Evolutionary conservation across 2,113 vertebrate species (phyloP), one percentile per base, ranked within the genome.

Genomic region (Tringa solitaria): DNA sequence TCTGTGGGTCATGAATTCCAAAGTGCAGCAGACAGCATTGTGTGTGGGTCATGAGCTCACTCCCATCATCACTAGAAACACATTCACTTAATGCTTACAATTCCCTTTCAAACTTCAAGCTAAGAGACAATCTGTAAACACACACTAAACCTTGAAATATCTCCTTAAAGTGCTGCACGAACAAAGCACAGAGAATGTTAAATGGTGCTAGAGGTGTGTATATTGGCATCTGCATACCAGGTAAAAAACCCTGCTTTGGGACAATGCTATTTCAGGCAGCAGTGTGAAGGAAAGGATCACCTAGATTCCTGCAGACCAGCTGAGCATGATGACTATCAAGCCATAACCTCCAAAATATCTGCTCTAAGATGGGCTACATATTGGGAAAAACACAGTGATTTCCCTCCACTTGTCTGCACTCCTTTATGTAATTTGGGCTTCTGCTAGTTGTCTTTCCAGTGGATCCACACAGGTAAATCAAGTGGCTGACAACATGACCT

Each of bases 31-130:
- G 37, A 73, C 11, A 70, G n/a, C 5, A 45, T 5, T 2, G 0
- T 12, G 5, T 7, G 26, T 56, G 19, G 11, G 26, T 59, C 23
- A 16, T 5, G 27, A 89, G 28, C 30, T 93, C 0, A 0, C n/a
- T 64, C 43, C 43, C n/a, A 63, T 37, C 33, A 65, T 14, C 64
- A 48, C 60, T 41, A 84, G 19, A 77, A 89, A 78, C 1, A 2
- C 6, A 70, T 45, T 14, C 67, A 11, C 69, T 63, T 63, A 67
- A 57, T 5, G 32, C 21, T 65, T 45, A 45, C 53, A 60, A 35
- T 20, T 60, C 27, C 13, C 45, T 80, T 89, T 69, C 75, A 77
- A 82, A 69, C 21, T 28, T 77, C 59, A 76, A 68, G 41, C 1
- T 28, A 39, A 48, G 7, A 65, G 19, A 54, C 41, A 54, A 23